These are phyloP conservation scores for Pteronotus mesoamericanus DNA, from an alignment of 2,797 vertebrate species.

Conservation along the genomic window DNA sequence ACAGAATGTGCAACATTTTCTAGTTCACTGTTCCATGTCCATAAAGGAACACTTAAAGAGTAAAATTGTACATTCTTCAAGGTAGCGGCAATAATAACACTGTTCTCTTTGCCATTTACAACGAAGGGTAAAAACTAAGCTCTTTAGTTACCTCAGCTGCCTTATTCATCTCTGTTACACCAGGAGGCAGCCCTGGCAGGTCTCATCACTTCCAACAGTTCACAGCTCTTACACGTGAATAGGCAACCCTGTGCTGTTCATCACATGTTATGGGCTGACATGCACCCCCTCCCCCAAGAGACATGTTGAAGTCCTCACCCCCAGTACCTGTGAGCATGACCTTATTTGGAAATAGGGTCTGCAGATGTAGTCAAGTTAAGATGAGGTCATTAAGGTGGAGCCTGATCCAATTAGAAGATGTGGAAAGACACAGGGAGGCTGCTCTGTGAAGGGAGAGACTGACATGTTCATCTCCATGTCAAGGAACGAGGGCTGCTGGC, in stretches of 20 bases:
- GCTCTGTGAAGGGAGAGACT: no score
- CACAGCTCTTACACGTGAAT: not conserved
- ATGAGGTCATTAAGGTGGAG: not conserved
- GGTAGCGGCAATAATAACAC: not conserved
- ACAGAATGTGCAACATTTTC: conserved; percentile 73
- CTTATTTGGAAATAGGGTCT: not conserved
- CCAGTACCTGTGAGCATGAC: not conserved
- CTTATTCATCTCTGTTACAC: not conserved
- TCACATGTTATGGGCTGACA: not conserved
- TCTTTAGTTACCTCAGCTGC: not conserved
- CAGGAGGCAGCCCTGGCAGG: no score
- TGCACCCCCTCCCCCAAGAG: not conserved
- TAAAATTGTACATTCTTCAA: conserved; percentile 34
- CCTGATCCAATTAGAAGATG: not conserved
- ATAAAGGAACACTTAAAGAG: conserved; percentile 44
- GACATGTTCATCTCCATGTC: not conserved
- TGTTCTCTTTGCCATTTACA: not conserved
- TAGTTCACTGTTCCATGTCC: conserved; percentile 26
- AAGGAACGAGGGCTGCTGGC: not conserved
- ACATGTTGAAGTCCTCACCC: not conserved
- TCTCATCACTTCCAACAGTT: not conserved
- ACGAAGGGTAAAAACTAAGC: not conserved
- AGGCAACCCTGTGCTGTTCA: rapidly evolving
- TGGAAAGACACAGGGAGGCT: not conserved
- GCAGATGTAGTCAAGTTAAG: not conserved